A percentile compares a stretch with the other conserved stretches of the same genome.
These are phyloP conservation scores for Alexandromys fortis DNA, from an alignment of 2,113 vertebrate species.

Conservation along the genomic window DNA sequence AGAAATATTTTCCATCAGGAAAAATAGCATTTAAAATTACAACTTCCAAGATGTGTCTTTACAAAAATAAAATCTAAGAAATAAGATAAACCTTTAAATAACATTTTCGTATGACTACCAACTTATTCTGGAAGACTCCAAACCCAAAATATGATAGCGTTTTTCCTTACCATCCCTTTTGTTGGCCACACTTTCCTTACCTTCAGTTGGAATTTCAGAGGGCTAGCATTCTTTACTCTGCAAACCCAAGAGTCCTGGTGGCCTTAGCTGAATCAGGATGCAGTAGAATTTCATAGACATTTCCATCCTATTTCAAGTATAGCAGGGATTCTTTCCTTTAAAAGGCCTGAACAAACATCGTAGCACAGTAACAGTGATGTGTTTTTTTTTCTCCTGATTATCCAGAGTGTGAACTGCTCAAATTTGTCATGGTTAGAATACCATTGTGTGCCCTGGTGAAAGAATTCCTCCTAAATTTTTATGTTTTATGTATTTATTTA, in stretches of 20 bases:
- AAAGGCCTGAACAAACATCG: neutral
- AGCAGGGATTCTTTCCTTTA: neutral
- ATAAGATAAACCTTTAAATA: neutral
- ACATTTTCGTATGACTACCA: neutral
- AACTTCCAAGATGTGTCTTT: neutral
- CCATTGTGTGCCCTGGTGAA: neutral
- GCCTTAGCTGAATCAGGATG: neutral
- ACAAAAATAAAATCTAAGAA: neutral
- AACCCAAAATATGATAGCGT: neutral
- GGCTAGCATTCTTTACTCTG: neutral
- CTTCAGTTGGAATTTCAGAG: neutral
- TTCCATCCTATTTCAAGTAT: neutral
- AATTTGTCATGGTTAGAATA: neutral
- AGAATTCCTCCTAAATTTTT: neutral
- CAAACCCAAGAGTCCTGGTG: neutral
- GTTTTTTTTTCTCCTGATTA: neutral
- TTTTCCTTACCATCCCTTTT: neutral
- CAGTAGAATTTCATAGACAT: neutral
- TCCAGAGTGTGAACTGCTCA: neutral
- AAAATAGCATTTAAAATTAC: slow-evolving; percentile 16
- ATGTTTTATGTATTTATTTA: neutral
- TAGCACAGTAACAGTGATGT: neutral
- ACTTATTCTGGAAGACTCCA: neutral
- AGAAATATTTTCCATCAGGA: slow-evolving; percentile 48
- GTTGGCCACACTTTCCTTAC: neutral